These are phyloP conservation scores for Microcebus ravelobensis DNA, from an alignment of 2,113 vertebrate species.

Conservation along the genomic window DNA sequence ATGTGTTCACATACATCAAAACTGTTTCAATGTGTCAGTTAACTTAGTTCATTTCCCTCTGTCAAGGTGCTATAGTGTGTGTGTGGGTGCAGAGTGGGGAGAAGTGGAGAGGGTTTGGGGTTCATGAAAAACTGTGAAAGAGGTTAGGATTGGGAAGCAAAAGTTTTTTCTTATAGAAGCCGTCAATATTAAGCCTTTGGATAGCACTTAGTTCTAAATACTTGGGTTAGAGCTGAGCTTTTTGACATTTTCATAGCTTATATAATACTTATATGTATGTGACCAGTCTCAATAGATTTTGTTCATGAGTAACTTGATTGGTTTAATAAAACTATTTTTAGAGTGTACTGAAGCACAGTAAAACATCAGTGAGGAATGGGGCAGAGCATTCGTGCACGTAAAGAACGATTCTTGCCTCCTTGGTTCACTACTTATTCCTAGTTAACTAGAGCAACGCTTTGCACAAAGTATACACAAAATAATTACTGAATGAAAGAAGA, in stretches of 20 bases:
- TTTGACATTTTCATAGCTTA: background rate
- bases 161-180: background rate
- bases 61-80: conserved; percentile 14
- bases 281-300: background rate
- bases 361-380: background rate
- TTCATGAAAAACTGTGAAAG: conserved; percentile 63
- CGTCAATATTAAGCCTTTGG: conserved; percentile 41
- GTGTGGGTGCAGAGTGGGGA: background rate
- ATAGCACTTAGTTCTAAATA: conserved; percentile 7
- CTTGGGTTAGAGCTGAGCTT: background rate
- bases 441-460: background rate
- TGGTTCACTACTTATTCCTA: background rate
- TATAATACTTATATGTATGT: background rate
- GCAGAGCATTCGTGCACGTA: too few relatives aligned
- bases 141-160: conserved; percentile 62
- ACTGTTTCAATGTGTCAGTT: background rate
- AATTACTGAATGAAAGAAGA: background rate
- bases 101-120: background rate
- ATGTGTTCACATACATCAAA: background rate
- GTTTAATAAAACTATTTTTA: conserved; percentile 20
- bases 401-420: background rate
- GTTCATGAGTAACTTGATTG: background rate
- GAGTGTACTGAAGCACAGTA: background rate
- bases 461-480: background rate
- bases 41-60: conserved; percentile 49